Evolutionary conservation across 2,113 vertebrate species (phyloP), one percentile per base, ranked within the genome.

Genomic region (Grantiella picta): DNA sequence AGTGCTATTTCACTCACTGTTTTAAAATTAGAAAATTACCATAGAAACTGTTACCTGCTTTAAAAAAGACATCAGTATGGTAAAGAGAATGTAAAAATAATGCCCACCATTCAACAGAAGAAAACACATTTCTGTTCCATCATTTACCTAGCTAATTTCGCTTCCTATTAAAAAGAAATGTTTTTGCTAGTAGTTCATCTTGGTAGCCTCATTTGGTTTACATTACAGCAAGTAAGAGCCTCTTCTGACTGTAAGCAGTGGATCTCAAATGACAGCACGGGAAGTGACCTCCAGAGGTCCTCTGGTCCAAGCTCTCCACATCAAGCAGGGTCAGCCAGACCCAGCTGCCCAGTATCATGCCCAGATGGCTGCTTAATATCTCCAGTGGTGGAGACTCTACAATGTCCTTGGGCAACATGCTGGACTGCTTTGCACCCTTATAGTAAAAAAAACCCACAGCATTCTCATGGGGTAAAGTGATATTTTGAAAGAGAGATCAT

Each of bases 1-100:
- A 94, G 45, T 0, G 0, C 8, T 81, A 11, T 86, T 63, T n/a
- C 33, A 42, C 13, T 94, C 6, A 60, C n/a, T 59, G 88, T 33
- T 73, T 56, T 77, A 92, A 84, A 50, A 89, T 95, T 92, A 68
- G 88, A 75, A 92, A 81, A 64, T 89, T 72, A 77, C 52, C 78
- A 95, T 86, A 92, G 76, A 91, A 95, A 92, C 64, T 36, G 47
- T 44, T 92, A 53, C 18, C 12, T 8, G 0, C 54, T 93, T 89
- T 71, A 20, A 71, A 90, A 92, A 93, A 83, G 19, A 78, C 1
- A 3, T 59, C 15, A 54, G 42, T 81, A 44, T 8, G 8, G 5
- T 25, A 81, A 47, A 35, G 7, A 83, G 54, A 92, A 86, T 1
- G 11, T 68, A 71, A 94, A 95, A 94, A 75, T 59, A 75, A 86